Evolutionary conservation across 2,113 vertebrate genomes (phyloP).

Genomic region (Elgaria multicarinata): DNA sequence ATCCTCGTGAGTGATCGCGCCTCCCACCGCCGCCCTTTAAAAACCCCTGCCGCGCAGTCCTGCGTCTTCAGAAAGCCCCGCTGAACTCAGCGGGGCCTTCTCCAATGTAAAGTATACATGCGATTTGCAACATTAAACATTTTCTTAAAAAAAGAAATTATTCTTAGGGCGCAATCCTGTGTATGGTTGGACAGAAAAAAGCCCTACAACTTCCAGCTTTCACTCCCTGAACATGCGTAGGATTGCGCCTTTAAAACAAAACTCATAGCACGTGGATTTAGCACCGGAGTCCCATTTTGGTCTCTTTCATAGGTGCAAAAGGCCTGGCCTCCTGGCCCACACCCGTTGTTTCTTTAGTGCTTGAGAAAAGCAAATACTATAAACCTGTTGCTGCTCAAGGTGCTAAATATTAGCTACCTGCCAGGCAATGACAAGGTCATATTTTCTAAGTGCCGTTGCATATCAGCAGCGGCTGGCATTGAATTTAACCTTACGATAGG

Average conservation of each 20-base stretch:
- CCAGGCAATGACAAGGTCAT: not conserved
- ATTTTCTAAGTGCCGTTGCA: not conserved
- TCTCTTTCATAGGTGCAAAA: not conserved
- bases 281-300: not conserved
- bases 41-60: no score
- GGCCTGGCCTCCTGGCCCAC: not conserved
- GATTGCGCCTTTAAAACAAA: not conserved
- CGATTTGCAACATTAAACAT: not conserved
- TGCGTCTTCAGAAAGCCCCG: not conserved
- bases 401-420: not conserved
- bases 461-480: not conserved
- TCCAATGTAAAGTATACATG: not conserved
- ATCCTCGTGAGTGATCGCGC: not conserved
- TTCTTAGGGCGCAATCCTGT: no score
- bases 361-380: not conserved
- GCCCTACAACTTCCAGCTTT: no score
- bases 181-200: no score
- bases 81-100: not conserved
- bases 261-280: not conserved
- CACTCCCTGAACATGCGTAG: no score
- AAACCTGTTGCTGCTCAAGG: not conserved
- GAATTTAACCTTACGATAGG: not conserved
- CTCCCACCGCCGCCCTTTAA: not conserved
- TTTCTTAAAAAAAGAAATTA: not conserved
- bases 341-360: not conserved